These are phyloP conservation scores for Drosophila basisetae DNA, from an alignment of 2,888 invertebrate genomes.

Conservation along the genomic window DNA sequence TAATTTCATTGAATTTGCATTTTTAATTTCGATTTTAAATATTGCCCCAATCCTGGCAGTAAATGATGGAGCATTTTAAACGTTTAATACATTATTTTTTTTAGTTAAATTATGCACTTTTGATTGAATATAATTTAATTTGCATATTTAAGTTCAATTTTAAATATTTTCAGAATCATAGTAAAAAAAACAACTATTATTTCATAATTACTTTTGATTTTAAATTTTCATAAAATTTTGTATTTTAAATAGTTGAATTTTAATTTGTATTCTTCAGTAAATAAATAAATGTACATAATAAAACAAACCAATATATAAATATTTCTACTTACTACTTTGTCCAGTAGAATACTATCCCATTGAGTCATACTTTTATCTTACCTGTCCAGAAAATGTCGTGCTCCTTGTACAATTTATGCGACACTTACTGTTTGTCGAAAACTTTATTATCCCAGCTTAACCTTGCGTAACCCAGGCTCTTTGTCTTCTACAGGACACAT, in stretches of 20 bases:
- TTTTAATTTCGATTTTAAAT: no score
- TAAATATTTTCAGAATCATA: no score
- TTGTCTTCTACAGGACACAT: constrained; percentile 18
- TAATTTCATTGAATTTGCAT: no score
- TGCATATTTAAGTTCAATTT: no score
- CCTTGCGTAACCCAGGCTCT: constrained; percentile 37
- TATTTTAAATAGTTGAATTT: neutral
- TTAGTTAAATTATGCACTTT: no score
- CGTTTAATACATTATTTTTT: no score
- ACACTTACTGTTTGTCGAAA: constrained; percentile 29
- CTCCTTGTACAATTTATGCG: constrained; percentile 24
- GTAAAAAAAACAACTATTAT: no score
- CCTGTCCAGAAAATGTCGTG: neutral
- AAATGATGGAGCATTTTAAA: neutral
- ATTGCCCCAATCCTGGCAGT: no score
- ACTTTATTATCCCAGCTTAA: constrained; percentile 44
- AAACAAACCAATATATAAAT: neutral
- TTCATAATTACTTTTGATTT: no score
- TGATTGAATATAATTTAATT: no score
- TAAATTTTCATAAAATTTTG: neutral
- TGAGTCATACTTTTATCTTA: neutral
- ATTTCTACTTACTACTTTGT: neutral
- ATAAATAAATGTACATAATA: neutral
- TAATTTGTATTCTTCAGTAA: neutral
- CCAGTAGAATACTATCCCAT: neutral